phyloP scores from a whole-genome alignment of 2,797 vertebrate genomes.

The Anas bahamensis region DNA sequence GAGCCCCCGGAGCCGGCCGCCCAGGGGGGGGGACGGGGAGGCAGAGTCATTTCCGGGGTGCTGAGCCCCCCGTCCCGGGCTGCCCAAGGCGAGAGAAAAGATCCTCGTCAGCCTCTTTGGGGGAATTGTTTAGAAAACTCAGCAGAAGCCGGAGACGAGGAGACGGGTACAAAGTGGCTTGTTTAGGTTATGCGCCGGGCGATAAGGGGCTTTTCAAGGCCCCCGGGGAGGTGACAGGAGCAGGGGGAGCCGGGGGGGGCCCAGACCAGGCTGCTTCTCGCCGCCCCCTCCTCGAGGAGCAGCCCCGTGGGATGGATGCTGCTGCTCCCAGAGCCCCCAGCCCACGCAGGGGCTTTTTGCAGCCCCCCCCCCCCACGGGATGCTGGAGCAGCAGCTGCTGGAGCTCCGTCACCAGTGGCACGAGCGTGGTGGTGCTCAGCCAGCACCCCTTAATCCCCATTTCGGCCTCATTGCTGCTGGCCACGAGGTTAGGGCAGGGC shows the following conservation, averaged over 20 bases:
- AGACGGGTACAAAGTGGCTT: slow-evolving; percentile 37
- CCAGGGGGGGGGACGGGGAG: not conserved
- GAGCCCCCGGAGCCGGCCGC: not conserved
- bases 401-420: not conserved
- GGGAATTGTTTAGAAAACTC: slow-evolving; percentile 41
- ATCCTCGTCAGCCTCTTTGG: slow-evolving; percentile 13
- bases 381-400: not conserved
- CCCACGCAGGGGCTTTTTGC: not conserved
- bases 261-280: not conserved
- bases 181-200: slow-evolving; percentile 5
- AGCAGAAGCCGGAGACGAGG: slow-evolving; percentile 20
- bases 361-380: not conserved
- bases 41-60: not conserved
- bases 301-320: not conserved
- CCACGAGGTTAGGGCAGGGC: not conserved
- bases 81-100: not conserved
- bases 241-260: not conserved
- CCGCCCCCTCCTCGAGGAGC: accelerated
- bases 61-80: not conserved
- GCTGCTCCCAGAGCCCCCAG: not conserved
- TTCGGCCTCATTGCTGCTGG: not conserved
- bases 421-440: accelerated
- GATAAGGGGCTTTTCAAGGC: slow-evolving; percentile 56
- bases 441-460: accelerated
- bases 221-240: not conserved